A percentile compares a stretch with the other conserved stretches of the same genome.
These are phyloP conservation scores for Malacoctenus gilli DNA, from an alignment of 2,797 vertebrate genomes.

Conservation along the genomic window DNA sequence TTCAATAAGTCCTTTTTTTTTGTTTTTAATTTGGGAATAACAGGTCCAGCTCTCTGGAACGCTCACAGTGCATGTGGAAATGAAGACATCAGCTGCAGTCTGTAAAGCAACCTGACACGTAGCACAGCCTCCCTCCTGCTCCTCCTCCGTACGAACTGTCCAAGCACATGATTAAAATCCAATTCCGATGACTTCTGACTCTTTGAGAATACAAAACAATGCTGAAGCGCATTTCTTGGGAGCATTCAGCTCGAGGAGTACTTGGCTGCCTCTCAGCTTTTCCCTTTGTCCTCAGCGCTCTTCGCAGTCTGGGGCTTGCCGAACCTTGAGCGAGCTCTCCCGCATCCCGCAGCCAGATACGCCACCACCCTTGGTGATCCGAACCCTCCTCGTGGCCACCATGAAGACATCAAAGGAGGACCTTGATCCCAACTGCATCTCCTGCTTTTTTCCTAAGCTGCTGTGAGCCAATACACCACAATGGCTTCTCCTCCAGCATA, in stretches of 20 bases:
- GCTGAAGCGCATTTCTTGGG: background rate
- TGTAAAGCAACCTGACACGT: no score
- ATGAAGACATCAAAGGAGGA: background rate
- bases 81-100: no score
- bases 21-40: no score
- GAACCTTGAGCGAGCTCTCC: background rate
- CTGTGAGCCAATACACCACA: background rate
- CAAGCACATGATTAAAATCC: conserved; percentile 37
- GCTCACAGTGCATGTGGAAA: no score
- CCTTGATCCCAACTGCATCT: conserved; percentile 1
- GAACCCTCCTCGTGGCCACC: background rate
- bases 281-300: background rate
- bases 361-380: background rate
- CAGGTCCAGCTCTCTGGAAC: no score
- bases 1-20: no score
- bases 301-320: no score
- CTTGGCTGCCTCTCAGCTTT: conserved; percentile 3
- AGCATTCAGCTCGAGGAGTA: background rate
- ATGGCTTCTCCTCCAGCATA: no score
- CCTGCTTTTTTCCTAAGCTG: background rate
- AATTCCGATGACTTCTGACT: conserved; percentile 16
- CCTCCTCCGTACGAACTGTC: background rate
- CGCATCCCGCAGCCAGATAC: background rate
- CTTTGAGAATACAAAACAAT: background rate
- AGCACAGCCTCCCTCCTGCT: background rate